Conservation (phyloP, 2,113 vertebrate species). For the Zeus faber region DNA sequence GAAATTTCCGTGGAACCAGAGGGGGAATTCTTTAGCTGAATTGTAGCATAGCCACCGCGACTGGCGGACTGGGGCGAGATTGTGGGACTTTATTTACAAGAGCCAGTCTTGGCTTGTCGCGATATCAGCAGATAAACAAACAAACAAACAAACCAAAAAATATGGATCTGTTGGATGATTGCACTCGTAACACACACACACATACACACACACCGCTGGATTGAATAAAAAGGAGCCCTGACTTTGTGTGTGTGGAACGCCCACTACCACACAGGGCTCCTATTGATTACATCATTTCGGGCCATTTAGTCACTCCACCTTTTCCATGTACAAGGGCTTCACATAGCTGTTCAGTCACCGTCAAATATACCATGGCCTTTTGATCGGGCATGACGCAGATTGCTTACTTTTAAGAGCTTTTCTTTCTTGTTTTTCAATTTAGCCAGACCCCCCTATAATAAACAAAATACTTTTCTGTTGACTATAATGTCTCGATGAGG, state of each 20-base stretch:
- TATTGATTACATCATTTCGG: conserved; percentile 75
- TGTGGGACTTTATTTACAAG: neutral
- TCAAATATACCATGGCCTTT: conserved; percentile 38
- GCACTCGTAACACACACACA: conserved; percentile 10
- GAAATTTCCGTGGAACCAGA: conserved; percentile 32
- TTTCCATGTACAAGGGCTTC: conserved; percentile 44
- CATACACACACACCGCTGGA: conserved; percentile 8
- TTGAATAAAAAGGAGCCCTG: conserved; percentile 62
- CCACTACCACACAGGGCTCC: conserved; percentile 64
- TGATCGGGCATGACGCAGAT: conserved; percentile 48
- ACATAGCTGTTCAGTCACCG: conserved; percentile 50
- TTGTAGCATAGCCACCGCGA: conserved; percentile 36
- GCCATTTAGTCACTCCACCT: conserved; percentile 67
- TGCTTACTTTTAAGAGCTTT: conserved; percentile 50
- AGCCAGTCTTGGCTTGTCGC: neutral
- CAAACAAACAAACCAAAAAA: conserved; percentile 35
- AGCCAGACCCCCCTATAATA: conserved; percentile 16
- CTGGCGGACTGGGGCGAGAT: neutral
- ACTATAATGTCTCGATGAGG: conserved; percentile 21
- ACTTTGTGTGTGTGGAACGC: conserved; percentile 22
- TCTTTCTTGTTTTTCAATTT: conserved; percentile 63
- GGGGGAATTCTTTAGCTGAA: conserved; percentile 42
- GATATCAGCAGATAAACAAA: neutral
- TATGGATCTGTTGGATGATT: conserved; percentile 33
- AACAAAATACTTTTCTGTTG: conserved; percentile 31